These are phyloP conservation scores for Polypedilum pembai DNA, from an alignment of 1,140 invertebrate species.

Conservation along the genomic window DNA sequence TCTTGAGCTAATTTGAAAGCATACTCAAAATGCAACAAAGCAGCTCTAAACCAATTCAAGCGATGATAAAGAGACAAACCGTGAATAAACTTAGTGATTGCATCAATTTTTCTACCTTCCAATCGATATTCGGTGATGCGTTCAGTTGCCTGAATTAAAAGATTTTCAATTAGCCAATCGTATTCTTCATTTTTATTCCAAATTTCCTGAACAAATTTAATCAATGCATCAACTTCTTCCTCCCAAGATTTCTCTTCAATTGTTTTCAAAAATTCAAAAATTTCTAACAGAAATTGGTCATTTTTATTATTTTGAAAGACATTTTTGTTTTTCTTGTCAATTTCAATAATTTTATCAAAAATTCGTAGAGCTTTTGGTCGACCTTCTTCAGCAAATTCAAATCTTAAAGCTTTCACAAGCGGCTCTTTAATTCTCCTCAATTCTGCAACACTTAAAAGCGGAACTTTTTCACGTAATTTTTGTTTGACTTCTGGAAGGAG, in stretches of 20 bases:
- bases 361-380: neutral
- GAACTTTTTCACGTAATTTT: neutral
- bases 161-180: neutral
- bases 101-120: neutral
- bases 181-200: neutral
- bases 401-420: neutral
- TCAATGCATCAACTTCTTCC: neutral
- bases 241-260: neutral
- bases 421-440: neutral
- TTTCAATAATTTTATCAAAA: neutral
- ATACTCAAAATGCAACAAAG: neutral
- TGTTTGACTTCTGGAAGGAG: neutral
- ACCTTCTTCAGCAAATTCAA: neutral
- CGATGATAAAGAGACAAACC: neutral
- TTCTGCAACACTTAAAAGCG: neutral
- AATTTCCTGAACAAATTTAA: neutral
- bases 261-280: neutral
- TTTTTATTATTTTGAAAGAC: neutral
- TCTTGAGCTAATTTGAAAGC: neutral
- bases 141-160: neutral
- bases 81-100: neutral
- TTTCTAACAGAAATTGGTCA: neutral
- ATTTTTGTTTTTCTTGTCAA: neutral
- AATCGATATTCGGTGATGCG: neutral
- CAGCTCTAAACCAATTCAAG: neutral